Evolutionary conservation across 2,113 vertebrate species (phyloP), one percentile per base, ranked within the genome.

Genomic region (Alectura lathami): DNA sequence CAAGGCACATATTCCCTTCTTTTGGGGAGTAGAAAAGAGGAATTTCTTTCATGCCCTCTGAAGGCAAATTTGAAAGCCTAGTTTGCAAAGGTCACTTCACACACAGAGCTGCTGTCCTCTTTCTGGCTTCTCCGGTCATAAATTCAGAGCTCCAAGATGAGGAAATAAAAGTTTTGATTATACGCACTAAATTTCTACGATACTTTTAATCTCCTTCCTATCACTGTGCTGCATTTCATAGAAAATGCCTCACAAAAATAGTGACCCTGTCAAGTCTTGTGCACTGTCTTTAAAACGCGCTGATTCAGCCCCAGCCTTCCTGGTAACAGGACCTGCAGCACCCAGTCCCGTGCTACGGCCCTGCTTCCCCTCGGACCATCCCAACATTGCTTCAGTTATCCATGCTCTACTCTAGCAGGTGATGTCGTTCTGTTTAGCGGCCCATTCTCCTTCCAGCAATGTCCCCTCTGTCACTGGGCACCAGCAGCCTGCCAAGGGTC

Each of bases 121-220:
- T 76, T 24, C 68, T 77, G 67, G 59, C 45, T 56, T 59, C 10
- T 51, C 76, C 72, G 64, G 17, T 68, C 83, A 67, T 96, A 96
- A 95, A 96, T 86, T 47, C 51, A 48, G 51, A 59, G 69, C 40
- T 91, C 60, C 68, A 74, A 77, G 83, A 93, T 64, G 83, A 86
- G 60, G 64, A 86, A 81, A 95, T 94, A 96, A 94, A 95, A 93
- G 51, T 8, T 86, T 83, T 93, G 86, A 96, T 95, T 92, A 75
- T 75, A 68, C 47, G 64, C 67, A 88, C 80, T 96, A 93, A 94
- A 94, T 95, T 92, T 92, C 91, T 91, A 90, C 36, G 68, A 56
- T 93, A 91, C 69, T 86, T 91, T 92, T 90, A 34, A 77, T 83
- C 68, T 91, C 54, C 83, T 67, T 83, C 60, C 64, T 43, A 86